These are phyloP conservation scores for Crotophaga sulcirostris DNA, from an alignment of 2,113 vertebrate genomes.

Conservation along the genomic window DNA sequence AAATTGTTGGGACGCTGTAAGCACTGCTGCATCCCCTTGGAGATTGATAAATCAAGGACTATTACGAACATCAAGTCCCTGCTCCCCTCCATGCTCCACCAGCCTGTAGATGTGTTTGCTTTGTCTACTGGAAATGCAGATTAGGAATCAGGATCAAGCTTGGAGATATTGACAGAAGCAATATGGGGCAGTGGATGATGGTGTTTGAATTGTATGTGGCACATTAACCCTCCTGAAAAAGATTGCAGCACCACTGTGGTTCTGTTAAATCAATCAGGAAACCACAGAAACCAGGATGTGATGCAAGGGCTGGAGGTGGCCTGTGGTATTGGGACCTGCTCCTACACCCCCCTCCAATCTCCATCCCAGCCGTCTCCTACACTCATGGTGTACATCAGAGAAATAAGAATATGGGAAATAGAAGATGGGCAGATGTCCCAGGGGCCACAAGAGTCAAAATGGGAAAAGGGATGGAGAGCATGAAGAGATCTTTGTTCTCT, in stretches of 20 bases:
- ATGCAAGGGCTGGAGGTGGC: rapidly evolving
- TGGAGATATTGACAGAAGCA: not conserved
- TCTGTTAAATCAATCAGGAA: not conserved
- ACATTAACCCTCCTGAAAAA: not conserved
- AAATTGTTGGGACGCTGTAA: not conserved
- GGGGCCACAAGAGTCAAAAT: not conserved
- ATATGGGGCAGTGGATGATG: rapidly evolving
- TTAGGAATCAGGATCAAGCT: not conserved
- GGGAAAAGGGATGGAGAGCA: not conserved
- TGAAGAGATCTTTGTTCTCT: not conserved
- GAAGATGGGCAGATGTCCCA: not conserved
- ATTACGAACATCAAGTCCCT: not conserved
- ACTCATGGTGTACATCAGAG: not conserved
- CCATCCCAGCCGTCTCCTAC: not conserved
- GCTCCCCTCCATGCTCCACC: not conserved
- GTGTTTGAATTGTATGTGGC: not conserved
- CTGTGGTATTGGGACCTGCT: rapidly evolving
- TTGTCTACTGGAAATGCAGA: not conserved
- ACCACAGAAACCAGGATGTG: not conserved
- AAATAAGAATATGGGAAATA: not conserved
- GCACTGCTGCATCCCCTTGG: not conserved
- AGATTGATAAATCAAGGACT: not conserved
- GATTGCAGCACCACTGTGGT: rapidly evolving
- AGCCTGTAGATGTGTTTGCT: not conserved
- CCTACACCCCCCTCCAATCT: not conserved